Evolutionary conservation across 2,797 vertebrate genomes (phyloP).

Genomic region (Bovichtus variegatus): DNA sequence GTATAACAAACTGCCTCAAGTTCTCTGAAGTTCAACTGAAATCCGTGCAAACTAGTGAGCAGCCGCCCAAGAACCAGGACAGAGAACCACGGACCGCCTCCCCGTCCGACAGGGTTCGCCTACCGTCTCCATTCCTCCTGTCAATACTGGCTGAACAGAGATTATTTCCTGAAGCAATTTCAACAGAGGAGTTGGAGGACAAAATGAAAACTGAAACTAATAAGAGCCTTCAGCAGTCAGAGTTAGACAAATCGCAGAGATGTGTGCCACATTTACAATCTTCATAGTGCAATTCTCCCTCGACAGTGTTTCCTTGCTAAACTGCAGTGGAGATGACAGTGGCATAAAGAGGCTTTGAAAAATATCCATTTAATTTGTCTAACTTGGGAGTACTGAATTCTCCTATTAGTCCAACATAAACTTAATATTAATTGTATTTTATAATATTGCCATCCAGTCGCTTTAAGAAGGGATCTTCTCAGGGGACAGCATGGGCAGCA

Average conservation of each 20-base stretch:
- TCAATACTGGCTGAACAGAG: neutral
- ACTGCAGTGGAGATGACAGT: neutral
- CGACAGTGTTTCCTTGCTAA: neutral
- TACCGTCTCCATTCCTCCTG: neutral
- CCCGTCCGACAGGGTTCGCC: neutral
- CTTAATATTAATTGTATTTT: no score
- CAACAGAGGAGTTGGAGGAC: neutral
- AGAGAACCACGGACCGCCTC: neutral
- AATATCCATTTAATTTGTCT: neutral
- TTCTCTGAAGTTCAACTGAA: slow-evolving; percentile 10
- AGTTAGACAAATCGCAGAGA: neutral
- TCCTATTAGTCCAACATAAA: neutral
- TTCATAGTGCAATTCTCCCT: neutral
- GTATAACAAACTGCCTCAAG: slow-evolving; percentile 61
- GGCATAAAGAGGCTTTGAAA: neutral
- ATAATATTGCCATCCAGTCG: no score
- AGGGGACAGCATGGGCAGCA: neutral
- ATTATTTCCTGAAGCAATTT: slow-evolving; percentile 1
- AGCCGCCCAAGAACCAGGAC: neutral
- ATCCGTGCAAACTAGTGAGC: neutral
- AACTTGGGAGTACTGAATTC: neutral
- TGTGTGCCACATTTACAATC: neutral
- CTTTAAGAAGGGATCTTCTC: neutral
- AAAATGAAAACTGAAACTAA: neutral
- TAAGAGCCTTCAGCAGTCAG: slow-evolving; percentile 7